A percentile compares a stretch with the other conserved stretches of the same genome.
phyloP scores from a whole-genome alignment of 2,888 invertebrate species.

The Aphodius granarius region DNA sequence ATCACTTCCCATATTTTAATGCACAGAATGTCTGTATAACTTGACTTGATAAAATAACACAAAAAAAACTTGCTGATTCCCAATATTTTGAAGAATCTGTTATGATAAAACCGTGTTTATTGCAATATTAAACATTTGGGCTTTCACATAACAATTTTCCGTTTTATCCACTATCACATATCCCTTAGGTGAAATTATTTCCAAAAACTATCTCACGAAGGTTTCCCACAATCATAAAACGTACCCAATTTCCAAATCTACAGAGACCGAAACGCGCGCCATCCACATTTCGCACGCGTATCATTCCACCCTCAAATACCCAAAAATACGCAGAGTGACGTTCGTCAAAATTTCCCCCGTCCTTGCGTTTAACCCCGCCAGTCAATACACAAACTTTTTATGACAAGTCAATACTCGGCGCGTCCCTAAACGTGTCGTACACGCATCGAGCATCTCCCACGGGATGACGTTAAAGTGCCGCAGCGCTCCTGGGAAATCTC shows the following conservation, averaged over 20 bases:
- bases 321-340: background rate
- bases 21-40: no score
- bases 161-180: no score
- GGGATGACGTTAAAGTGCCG: conserved; percentile 22
- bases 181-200: no score
- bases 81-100: no score
- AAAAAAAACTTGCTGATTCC: no score
- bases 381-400: conserved; percentile 26
- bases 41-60: no score
- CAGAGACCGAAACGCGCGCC: background rate
- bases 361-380: background rate
- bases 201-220: background rate
- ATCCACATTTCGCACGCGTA: background rate
- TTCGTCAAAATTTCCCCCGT: conserved; percentile 1
- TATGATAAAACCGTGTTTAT: no score
- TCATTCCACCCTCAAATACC: background rate
- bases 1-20: no score
- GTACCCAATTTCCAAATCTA: background rate
- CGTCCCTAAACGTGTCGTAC: conserved; percentile 31
- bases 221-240: background rate
- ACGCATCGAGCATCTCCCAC: conserved; percentile 24
- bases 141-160: no score
- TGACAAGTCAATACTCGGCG: conserved; percentile 33
- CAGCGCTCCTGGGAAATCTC: conserved; percentile 43
- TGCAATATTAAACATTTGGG: no score